Percentiles rank a stretch among this genome's conserved stretches.
These are phyloP conservation scores for Tetragonula carbonaria DNA, from an alignment of 2,888 invertebrate species.

Conservation along the genomic window DNA sequence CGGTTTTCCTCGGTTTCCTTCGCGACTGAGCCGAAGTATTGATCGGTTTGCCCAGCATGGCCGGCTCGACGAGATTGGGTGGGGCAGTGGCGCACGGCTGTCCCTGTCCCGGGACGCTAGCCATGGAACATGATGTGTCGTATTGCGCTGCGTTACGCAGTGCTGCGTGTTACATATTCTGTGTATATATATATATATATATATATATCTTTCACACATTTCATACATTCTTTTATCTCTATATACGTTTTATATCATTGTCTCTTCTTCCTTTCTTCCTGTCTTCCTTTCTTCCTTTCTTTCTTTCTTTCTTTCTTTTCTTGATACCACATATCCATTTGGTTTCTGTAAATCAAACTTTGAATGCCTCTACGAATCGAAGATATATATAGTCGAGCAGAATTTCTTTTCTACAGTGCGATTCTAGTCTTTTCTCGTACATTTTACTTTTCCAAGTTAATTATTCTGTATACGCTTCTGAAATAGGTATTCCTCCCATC, in stretches of 20 bases:
- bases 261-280: background rate
- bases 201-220: background rate
- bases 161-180: background rate
- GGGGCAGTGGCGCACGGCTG: slow-evolving; percentile 83
- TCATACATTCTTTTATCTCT: background rate
- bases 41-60: slow-evolving; percentile 79
- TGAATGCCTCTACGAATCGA: background rate
- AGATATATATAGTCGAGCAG: background rate
- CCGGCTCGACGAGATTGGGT: slow-evolving; percentile 74
- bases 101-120: slow-evolving; percentile 68
- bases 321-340: background rate
- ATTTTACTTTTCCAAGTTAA: background rate
- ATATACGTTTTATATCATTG: background rate
- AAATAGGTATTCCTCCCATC: background rate
- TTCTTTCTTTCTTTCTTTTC: background rate
- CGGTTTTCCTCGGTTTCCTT: slow-evolving; percentile 73
- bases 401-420: background rate
- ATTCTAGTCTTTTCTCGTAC: background rate
- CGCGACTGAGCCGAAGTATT: slow-evolving; percentile 84
- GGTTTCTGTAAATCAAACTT: background rate
- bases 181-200: no score
- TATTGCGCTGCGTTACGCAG: slow-evolving; percentile 17
- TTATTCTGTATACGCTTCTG: background rate
- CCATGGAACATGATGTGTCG: slow-evolving; percentile 36
- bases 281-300: no score